Base-by-base conservation (phyloP, 2,888 invertebrate genomes). In the Clistopyga incitator region DNA sequence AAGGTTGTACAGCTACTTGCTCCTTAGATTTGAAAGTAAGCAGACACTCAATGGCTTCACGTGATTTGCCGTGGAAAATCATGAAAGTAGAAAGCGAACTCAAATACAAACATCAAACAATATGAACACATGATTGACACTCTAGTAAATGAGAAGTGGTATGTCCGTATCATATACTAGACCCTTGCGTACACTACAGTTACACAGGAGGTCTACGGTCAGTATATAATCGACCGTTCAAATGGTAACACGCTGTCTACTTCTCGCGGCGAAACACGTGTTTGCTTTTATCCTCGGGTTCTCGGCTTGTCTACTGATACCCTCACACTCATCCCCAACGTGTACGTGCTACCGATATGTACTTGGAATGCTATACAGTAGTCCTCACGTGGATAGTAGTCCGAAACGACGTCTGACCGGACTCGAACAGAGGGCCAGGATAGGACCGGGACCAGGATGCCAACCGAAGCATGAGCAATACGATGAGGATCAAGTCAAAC, bases 191-290 rank as follows among this genome's bases (percentile, higher is more conserved):
- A 29, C 15, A 25, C 29, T 13, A 13, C 3, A 59, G 59, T 59
- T 29, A 29, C 59, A 3, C 13, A 15, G 6, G 15, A 59, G 54
- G 59, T 61, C 38, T 34, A 18, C 23, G 10, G 61, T n/a, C 34
- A 61, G 34, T 34, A 61, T 38, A 61, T 61, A 61, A 61, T 61
- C 38, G 34, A 38, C 38, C 34, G 38, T 34, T 38, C 18, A 34
- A 61, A 61, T 61, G 61, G 34, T 61, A 38, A 34, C 61, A 61
- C 18, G 61, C 29, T 61, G 38, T 61, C 34, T 38, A 61, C 61
- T 61, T 61, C 61, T 8, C 61, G n/a, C 18, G 61, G 38, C 38
- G 61, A 61, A 61, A 61, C 61, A 61, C 61, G 61, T 61, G 61
- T 61, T 61, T 61, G 61, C 61, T 38, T 61, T 61, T 38, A 61